A percentile compares a stretch with the other conserved stretches of the same genome.
phyloP scores from a whole-genome alignment of 37 sponge, comb jelly and placozoan species.

The Axinella damicornis region DNA sequence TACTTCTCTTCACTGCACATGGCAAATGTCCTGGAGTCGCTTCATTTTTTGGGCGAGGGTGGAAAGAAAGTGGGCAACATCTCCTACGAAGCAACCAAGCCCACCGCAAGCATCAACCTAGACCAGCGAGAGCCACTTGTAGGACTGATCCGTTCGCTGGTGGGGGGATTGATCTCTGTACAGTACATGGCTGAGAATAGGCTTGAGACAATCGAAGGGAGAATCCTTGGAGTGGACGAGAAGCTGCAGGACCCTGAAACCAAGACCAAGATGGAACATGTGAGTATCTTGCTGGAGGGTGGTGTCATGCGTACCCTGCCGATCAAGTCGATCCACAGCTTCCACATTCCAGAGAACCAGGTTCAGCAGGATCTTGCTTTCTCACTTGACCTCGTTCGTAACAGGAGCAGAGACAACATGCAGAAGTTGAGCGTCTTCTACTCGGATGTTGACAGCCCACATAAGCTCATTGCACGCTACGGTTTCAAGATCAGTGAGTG shows the following conservation, averaged over 20 bases:
- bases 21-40: constrained; percentile 82
- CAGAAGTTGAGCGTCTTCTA: constrained; percentile 90
- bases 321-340: constrained; percentile 32
- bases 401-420: constrained; percentile 56
- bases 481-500: constrained; percentile 80
- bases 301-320: constrained; percentile 41
- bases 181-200: background rate
- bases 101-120: constrained; percentile 68
- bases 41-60: constrained; percentile 75
- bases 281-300: constrained; percentile 55
- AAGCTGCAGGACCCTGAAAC: background rate
- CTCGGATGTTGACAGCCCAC: constrained; percentile 44
- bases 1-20: constrained; percentile 80
- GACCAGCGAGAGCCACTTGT: constrained; percentile 41
- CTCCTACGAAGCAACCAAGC: constrained; percentile 88
- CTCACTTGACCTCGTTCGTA: constrained; percentile 75
- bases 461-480: constrained; percentile 69
- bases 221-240: constrained; percentile 78
- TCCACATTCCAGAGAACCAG: constrained; percentile 64
- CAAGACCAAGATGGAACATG: constrained; percentile 16
- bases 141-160: constrained; percentile 52
- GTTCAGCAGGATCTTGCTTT: constrained; percentile 72
- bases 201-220: constrained; percentile 47
- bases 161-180: constrained; percentile 31
- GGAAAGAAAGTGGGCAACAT: constrained; percentile 83